A percentile compares a stretch with the other conserved stretches of the same genome.
Evolutionary conservation across 2,797 vertebrate species (phyloP).

Genomic region (Threskiornis aethiopicus): DNA sequence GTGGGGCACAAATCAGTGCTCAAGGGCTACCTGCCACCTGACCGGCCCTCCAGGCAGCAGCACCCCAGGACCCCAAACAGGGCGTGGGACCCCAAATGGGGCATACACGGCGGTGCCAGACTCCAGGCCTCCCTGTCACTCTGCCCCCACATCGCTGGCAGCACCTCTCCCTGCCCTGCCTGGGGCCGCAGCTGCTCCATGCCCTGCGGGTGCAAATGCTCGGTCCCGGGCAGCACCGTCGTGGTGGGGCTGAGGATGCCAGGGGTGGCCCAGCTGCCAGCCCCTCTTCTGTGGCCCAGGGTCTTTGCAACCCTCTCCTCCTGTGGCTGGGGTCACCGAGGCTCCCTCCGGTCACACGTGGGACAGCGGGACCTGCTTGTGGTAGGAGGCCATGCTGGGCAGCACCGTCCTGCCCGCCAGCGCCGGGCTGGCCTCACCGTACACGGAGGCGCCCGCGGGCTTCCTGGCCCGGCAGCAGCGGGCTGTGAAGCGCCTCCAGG

Average conservation of each 20-base stretch:
- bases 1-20: not conserved
- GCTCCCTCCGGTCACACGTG: slow-evolving; percentile 81
- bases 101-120: not conserved
- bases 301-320: slow-evolving; percentile 4
- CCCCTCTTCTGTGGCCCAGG: slow-evolving; percentile 4
- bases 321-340: not conserved
- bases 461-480: slow-evolving; percentile 84
- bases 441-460: not conserved
- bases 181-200: not conserved
- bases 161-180: not conserved
- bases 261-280: not conserved
- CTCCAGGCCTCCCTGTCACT: not conserved
- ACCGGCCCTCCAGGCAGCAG: not conserved
- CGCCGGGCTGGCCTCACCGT: slow-evolving; percentile 1
- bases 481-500: slow-evolving; percentile 87
- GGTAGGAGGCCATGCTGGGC: slow-evolving; percentile 84
- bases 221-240: not conserved
- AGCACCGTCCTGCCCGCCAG: slow-evolving; percentile 59
- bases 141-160: not conserved
- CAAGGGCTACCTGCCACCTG: not conserved
- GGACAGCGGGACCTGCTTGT: slow-evolving; percentile 88
- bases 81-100: not conserved
- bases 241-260: not conserved
- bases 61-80: not conserved
- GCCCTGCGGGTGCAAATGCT: rapidly evolving